Conservation (phyloP, 2,888 invertebrate genomes). For the Blastobasis adustella region DNA sequence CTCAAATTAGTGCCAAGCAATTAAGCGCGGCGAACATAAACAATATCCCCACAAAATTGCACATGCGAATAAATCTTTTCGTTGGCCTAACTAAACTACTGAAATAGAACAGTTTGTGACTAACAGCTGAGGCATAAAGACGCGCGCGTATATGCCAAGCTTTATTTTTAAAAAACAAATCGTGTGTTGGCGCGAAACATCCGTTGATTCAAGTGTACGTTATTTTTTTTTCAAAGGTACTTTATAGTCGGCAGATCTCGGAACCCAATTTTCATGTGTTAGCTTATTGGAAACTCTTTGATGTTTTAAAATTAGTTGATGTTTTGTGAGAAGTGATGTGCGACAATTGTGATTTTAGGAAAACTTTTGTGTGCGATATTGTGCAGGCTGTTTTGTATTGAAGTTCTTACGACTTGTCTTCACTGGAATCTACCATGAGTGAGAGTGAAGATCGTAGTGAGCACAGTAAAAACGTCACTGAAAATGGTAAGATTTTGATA, state of each 20-base stretch:
- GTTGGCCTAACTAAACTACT: slow-evolving; percentile 38
- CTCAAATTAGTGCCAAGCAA: slow-evolving; percentile 18
- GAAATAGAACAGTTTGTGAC: slow-evolving; percentile 63
- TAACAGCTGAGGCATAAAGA: slow-evolving; percentile 37
- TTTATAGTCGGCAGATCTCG: slow-evolving; percentile 3
- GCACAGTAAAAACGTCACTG: too few relatives aligned
- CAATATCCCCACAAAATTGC: slow-evolving; percentile 32
- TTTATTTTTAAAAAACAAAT: slow-evolving; percentile 23
- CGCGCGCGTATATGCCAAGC: slow-evolving; percentile 29
- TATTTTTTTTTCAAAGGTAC: slow-evolving; percentile 12
- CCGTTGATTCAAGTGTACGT: slow-evolving; percentile 9
- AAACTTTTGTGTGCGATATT: slow-evolving; percentile 25
- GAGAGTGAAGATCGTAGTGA: slow-evolving; percentile 17
- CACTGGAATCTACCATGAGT: slow-evolving; percentile 2
- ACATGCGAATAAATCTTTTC: slow-evolving; percentile 39
- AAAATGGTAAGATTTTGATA: too few relatives aligned
- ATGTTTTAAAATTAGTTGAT: slow-evolving; percentile 19
- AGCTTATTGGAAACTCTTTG: slow-evolving; percentile 9
- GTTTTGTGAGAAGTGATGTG: slow-evolving; percentile 29
- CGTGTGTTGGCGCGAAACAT: slow-evolving; percentile 34
- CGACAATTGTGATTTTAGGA: slow-evolving; percentile 32
- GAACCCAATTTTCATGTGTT: slow-evolving; percentile 1
- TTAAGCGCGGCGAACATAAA: slow-evolving; percentile 20
- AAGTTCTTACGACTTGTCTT: slow-evolving; percentile 12
- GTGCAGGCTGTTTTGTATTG: slow-evolving; percentile 21